A percentile compares a stretch with the other conserved stretches of the same genome.
Conservation (phyloP, 1,140 invertebrate genomes). For the Microplitis demolitor region DNA sequence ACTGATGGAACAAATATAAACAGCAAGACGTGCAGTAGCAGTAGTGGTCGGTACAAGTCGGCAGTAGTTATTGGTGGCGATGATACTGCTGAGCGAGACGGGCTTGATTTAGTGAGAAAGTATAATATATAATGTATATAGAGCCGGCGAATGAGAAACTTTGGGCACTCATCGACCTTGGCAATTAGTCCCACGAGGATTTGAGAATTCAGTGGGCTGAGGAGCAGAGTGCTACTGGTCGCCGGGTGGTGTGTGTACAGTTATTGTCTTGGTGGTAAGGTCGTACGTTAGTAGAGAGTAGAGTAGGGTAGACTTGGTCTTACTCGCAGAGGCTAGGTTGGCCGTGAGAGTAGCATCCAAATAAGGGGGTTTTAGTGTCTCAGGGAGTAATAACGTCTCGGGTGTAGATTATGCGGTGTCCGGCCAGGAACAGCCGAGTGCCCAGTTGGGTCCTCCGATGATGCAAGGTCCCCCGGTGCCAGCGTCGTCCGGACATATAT, state of each 20-base stretch:
- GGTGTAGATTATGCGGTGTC: constrained; percentile 60
- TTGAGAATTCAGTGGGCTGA: constrained; percentile 13
- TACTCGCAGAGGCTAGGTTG: neutral
- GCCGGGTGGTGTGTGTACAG: neutral
- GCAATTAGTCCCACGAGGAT: constrained; percentile 39
- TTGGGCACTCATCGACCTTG: constrained; percentile 19
- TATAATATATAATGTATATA: neutral
- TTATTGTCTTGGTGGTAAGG: neutral
- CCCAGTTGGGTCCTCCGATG: constrained; percentile 62
- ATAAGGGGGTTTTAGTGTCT: constrained; percentile 56
- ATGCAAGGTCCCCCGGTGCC: constrained; percentile 61
- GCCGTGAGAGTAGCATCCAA: neutral
- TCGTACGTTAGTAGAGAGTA: neutral
- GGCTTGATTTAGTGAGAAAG: neutral
- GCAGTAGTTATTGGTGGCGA: too few species aligned
- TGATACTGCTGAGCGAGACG: too few species aligned
- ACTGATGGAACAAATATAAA: neutral
- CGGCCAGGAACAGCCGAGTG: constrained; percentile 52
- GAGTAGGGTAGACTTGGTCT: neutral
- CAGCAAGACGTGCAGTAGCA: too few species aligned
- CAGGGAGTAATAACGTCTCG: constrained; percentile 61
- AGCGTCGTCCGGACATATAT: constrained; percentile 59
- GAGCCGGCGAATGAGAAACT: neutral
- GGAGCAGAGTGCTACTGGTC: neutral
- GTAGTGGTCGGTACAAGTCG: too few species aligned